phyloP scores from a whole-genome alignment of 2,888 invertebrate species.

The Ormyrus rosae region DNA sequence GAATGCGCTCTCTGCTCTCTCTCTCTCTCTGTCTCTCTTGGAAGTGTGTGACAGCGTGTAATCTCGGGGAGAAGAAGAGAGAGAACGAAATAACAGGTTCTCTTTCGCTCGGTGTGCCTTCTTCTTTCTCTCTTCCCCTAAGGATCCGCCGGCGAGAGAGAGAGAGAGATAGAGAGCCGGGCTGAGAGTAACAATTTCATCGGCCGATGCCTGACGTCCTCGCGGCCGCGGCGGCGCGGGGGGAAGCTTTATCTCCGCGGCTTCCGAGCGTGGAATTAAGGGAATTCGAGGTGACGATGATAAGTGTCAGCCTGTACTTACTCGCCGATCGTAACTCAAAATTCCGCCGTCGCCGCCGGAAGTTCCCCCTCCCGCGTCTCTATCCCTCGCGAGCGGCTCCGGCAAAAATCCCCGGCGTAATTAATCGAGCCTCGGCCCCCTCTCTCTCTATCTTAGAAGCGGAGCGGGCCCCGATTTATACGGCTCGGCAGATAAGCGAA shows the following conservation, averaged over 20 bases:
- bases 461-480: conserved; percentile 40
- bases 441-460: too few species aligned
- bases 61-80: conserved; percentile 64
- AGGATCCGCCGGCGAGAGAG: not conserved
- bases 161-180: not conserved
- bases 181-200: conserved; percentile 52
- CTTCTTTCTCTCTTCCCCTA: conserved; percentile 52
- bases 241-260: not conserved
- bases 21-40: conserved; percentile 26
- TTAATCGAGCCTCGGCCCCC: too few species aligned
- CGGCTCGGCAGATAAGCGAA: conserved; percentile 26
- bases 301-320: not conserved
- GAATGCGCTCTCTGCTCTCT: conserved; percentile 7
- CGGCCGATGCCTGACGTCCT: not conserved
- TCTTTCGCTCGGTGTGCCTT: conserved; percentile 65
- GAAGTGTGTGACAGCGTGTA: conserved; percentile 73
- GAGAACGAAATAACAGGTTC: conserved; percentile 73
- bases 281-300: too few species aligned
- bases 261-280: too few species aligned
- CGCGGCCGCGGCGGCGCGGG: not conserved
- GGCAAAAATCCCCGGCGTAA: not conserved
- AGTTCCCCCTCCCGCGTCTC: not conserved
- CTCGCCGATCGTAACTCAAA: not conserved
- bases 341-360: not conserved
- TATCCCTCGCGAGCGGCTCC: not conserved